Percentiles rank a stretch among this genome's conserved stretches.
Evolutionary conservation across 2,113 vertebrate genomes (phyloP).

Genomic region (Synchiropus splendidus): DNA sequence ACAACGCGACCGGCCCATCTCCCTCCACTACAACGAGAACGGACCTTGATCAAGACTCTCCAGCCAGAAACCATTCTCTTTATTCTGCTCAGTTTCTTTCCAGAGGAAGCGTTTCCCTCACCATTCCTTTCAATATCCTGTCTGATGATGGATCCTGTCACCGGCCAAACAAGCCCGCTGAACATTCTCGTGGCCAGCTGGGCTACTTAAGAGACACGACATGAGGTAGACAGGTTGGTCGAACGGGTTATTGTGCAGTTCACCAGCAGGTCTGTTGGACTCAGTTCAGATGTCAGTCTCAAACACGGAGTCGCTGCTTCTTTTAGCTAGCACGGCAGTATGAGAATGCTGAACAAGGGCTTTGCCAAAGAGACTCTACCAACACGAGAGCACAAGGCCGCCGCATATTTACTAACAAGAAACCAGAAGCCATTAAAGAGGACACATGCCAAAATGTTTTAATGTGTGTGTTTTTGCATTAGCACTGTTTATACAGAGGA

Average conservation of each 20-base stretch:
- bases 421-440: slow-evolving; percentile 66
- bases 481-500: slow-evolving; percentile 55
- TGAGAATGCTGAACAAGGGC: slow-evolving; percentile 34
- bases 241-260: slow-evolving; percentile 33
- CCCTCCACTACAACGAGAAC: slow-evolving; percentile 72
- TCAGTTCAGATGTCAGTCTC: slow-evolving; percentile 35
- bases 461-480: slow-evolving; percentile 53
- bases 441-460: slow-evolving; percentile 63
- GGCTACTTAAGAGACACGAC: too few species aligned
- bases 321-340: neutral
- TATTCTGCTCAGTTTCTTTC: slow-evolving; percentile 3
- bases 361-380: slow-evolving; percentile 30
- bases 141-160: slow-evolving; percentile 1
- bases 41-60: slow-evolving; percentile 47
- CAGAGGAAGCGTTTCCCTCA: slow-evolving; percentile 15
- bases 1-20: slow-evolving; percentile 69
- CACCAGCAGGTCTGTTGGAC: slow-evolving; percentile 55
- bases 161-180: slow-evolving; percentile 13
- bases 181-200: slow-evolving; percentile 5
- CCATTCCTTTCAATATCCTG: slow-evolving; percentile 24
- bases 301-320: slow-evolving; percentile 3
- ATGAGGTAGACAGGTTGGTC: slow-evolving; percentile 33
- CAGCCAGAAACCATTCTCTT: neutral
- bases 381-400: slow-evolving; percentile 35
- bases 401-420: slow-evolving; percentile 31